These are phyloP conservation scores for Psephotus haematonotus DNA, from an alignment of 2,113 vertebrate genomes.

Conservation along the genomic window DNA sequence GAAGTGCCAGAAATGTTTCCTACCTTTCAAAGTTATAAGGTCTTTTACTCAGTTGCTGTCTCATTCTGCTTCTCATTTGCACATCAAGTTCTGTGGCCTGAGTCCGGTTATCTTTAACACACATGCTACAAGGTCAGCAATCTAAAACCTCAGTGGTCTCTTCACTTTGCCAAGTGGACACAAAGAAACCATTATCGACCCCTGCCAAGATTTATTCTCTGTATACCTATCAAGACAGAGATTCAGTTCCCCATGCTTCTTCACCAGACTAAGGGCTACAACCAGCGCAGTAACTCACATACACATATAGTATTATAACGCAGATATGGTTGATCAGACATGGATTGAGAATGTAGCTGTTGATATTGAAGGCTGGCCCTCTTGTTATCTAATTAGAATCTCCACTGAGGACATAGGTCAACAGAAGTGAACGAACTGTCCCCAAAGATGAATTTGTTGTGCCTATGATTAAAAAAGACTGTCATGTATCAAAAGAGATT, in stretches of 20 bases:
- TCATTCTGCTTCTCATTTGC: background rate
- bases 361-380: background rate
- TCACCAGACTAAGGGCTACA: background rate
- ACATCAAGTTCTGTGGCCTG: background rate
- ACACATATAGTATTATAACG: rapidly evolving
- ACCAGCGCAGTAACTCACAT: background rate
- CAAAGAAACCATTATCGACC: background rate
- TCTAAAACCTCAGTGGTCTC: background rate
- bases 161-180: background rate
- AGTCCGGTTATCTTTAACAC: background rate
- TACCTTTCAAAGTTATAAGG: background rate
- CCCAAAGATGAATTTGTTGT: background rate
- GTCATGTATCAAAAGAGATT: background rate
- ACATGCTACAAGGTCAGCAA: background rate
- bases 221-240: background rate
- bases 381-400: background rate
- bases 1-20: background rate
- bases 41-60: background rate
- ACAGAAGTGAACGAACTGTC: background rate
- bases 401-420: background rate
- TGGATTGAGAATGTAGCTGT: background rate
- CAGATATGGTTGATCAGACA: background rate
- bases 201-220: background rate
- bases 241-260: background rate
- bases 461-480: background rate